A percentile compares a stretch with the other conserved stretches of the same genome.
These are phyloP conservation scores for Psittacus erithacus DNA, from an alignment of 2,113 vertebrate species.

Conservation along the genomic window DNA sequence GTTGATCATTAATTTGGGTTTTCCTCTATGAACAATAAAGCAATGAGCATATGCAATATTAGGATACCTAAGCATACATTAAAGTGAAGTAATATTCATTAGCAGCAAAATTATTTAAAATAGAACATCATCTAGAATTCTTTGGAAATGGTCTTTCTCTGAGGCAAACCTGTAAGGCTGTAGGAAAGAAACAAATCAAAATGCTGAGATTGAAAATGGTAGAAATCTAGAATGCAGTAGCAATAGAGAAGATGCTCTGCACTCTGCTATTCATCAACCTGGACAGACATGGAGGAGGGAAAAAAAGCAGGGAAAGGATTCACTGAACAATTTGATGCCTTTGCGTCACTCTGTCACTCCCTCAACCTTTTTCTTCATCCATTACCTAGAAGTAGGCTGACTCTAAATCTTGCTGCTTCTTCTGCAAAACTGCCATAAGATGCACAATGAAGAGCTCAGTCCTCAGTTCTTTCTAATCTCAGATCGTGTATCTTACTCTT, in stretches of 20 bases:
- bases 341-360: neutral
- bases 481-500: neutral
- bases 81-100: neutral
- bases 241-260: neutral
- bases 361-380: neutral
- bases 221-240: neutral
- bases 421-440: neutral
- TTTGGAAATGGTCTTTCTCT: neutral
- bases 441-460: neutral
- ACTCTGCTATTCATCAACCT: neutral
- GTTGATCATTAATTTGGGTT: neutral
- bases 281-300: neutral
- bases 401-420: neutral
- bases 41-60: neutral
- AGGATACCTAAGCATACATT: neutral
- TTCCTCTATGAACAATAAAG: neutral
- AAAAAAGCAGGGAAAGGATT: neutral
- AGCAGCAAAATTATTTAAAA: neutral
- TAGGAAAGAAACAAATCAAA: neutral
- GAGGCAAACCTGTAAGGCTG: neutral
- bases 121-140: neutral
- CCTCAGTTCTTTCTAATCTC: neutral
- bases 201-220: neutral
- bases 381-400: neutral
- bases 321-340: neutral